Evolutionary conservation across 2,888 invertebrate species (phyloP), one percentile per base, ranked within the genome.

Genomic region (Polyommatus iphigenia): DNA sequence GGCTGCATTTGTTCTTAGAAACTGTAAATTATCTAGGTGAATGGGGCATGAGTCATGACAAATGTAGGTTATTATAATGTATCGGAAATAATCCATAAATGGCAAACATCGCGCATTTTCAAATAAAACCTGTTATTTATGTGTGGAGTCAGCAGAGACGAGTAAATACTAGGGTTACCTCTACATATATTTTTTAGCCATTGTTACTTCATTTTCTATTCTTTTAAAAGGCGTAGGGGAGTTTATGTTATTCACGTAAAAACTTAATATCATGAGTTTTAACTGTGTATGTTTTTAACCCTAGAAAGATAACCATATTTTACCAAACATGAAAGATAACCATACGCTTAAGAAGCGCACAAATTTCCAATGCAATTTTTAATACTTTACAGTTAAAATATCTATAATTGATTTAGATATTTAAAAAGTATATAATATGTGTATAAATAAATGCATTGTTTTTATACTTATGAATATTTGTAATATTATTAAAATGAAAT

Each of bases 111-210:
- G 75, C 54, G 29, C 24, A 54, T 75, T 75, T 75, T 50, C 75
- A 50, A 75, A 75, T 75, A 75, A 75, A 75, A 54, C 75, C 20
- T 75, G 54, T 54, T 75, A 75, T 75, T 54, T 54, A 75, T 75
- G 75, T 50, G 50, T 50, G 75, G 24, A 75, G 75, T 75, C 75
- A 75, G 75, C 75, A 29, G 73, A 41, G 73, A 75, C 75, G 54
- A 29, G 24, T 29, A 50, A 50, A 46, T 20, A 46, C 1, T 50
- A 75, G 75, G 75, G 75, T 29, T 75, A 32, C 24, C 73, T 7
- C 73, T 15, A 4, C n/a, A 5, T n/a, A 36, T 7, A 13, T 71
- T 67, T 67, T 67, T 67, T 15, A 8, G 15, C 15, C 15, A 29
- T 67, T 67, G 0, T 13, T 67, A 29, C 20, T 54, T 54, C 54